A percentile compares a stretch with the other conserved stretches of the same genome.
These are phyloP conservation scores for Choloepus hoffmanni DNA, from an alignment of 2,113 vertebrate genomes.

Conservation along the genomic window DNA sequence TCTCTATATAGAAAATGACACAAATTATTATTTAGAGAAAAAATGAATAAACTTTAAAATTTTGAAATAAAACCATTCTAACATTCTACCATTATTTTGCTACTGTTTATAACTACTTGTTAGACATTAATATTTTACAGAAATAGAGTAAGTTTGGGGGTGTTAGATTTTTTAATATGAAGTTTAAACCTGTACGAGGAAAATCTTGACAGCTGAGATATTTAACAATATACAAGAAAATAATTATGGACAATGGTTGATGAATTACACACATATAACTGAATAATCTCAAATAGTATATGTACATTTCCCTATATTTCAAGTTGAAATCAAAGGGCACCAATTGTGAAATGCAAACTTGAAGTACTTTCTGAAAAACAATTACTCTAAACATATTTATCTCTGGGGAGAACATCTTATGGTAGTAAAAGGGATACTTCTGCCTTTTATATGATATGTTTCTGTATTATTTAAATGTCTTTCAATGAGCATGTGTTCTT, in stretches of 20 bases:
- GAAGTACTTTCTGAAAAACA: not conserved
- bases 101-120: not conserved
- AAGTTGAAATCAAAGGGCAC: not conserved
- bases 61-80: not conserved
- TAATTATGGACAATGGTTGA: not conserved
- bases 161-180: not conserved
- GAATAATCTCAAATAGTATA: not conserved
- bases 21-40: not conserved
- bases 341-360: not conserved
- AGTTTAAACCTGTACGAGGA: not conserved
- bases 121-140: not conserved
- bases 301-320: not conserved
- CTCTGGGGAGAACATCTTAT: not conserved
- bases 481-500: not conserved
- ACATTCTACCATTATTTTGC: not conserved
- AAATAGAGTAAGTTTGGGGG: not conserved
- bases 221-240: not conserved
- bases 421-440: not conserved
- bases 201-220: not conserved
- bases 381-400: not conserved
- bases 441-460: not conserved
- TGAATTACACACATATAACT: not conserved
- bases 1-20: not conserved
- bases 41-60: not conserved
- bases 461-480: not conserved